phyloP scores from a whole-genome alignment of 2,888 invertebrate genomes.

The Xestoiulus laeticollis region DNA sequence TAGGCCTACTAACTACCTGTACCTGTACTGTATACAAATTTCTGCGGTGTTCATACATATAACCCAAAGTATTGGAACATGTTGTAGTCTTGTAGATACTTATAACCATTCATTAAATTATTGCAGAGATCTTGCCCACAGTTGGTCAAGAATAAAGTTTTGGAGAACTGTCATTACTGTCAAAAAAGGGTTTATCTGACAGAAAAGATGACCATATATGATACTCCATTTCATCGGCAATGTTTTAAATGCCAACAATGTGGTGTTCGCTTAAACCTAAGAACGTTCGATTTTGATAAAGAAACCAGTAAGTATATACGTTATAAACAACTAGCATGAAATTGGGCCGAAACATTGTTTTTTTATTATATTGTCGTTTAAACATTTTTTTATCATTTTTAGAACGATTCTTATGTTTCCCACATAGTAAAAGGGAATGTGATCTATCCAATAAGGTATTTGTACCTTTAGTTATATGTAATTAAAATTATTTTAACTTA shows the following conservation, averaged over 20 bases:
- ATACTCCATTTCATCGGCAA: conserved; percentile 27
- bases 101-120: not conserved
- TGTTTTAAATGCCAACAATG: conserved; percentile 46
- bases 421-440: conserved; percentile 12
- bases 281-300: conserved; percentile 23
- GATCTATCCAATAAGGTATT: not conserved
- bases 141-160: not conserved
- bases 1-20: too few relatives aligned
- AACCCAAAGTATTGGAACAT: too few relatives aligned
- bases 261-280: not conserved
- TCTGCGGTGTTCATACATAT: too few relatives aligned
- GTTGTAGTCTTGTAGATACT: too few relatives aligned
- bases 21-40: too few relatives aligned
- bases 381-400: not conserved
- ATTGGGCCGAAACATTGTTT: not conserved
- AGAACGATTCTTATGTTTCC: not conserved
- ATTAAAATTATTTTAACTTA: not conserved
- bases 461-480: not conserved
- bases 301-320: not conserved
- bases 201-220: conserved; percentile 32
- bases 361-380: not conserved
- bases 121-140: conserved; percentile 5
- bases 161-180: conserved; percentile 41
- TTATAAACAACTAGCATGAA: not conserved
- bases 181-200: conserved; percentile 39